These are phyloP conservation scores for Campoplex capitator DNA, from an alignment of 2,888 invertebrate species.

Conservation along the genomic window DNA sequence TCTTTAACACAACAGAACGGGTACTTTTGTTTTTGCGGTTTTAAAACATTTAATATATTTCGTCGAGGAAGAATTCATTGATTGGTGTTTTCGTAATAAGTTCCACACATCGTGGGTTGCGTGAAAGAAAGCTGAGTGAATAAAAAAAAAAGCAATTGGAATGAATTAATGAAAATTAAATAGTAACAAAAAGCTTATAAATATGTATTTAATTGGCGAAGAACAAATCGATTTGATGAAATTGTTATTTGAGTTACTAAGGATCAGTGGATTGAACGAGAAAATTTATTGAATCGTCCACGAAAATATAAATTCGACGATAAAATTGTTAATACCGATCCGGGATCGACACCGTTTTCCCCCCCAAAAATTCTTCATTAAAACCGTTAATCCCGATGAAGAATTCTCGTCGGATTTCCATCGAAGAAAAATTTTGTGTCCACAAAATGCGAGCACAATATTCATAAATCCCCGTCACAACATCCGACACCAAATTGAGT, in stretches of 20 bases:
- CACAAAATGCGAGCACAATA: not conserved
- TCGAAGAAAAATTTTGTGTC: not conserved
- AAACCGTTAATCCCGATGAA: not conserved
- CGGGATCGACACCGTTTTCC: not conserved
- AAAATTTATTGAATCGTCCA: not conserved
- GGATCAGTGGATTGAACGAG: not conserved
- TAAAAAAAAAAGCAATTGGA: not conserved
- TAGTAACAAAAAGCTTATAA: not conserved
- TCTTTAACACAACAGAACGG: conserved; percentile 30
- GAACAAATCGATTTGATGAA: not conserved
- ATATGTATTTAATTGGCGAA: not conserved
- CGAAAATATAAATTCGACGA: not conserved
- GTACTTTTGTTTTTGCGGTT: conserved; percentile 43
- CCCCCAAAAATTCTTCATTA: not conserved
- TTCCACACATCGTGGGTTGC: not conserved
- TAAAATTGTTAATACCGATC: not conserved
- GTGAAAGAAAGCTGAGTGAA: not conserved
- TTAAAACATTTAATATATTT: not conserved
- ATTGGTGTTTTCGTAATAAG: conserved; percentile 30
- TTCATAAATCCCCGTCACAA: not conserved
- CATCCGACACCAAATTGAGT: not conserved
- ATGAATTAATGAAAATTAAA: not conserved
- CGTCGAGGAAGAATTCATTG: conserved; percentile 34
- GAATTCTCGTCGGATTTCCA: not conserved
- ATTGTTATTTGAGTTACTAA: not conserved